Base-by-base conservation (phyloP, 2,113 vertebrate species). In the Syngnathus floridae region DNA sequence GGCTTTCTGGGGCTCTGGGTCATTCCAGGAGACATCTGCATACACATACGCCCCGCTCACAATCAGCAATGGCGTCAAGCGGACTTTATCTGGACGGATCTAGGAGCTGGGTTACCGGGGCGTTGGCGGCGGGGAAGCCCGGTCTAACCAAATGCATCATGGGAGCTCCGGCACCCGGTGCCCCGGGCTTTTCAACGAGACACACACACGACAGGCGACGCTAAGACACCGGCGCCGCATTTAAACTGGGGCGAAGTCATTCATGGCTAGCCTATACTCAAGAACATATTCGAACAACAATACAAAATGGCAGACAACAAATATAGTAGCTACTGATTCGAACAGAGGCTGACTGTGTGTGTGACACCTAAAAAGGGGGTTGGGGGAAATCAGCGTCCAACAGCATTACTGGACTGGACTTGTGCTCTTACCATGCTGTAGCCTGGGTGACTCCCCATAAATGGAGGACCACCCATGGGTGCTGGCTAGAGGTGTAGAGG, bases 1-100 rank as follows among this genome's bases (percentile, higher is more conserved):
- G 95, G 95, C 90, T 95, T 98, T 89, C 96, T 95, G 84, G 97
- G 96, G 84, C 96, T 98, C 91, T 95, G 95, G 85, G 93, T 90
- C 64, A 84, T 70, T 69, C 89, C 91, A 38, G 90, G 84, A 77
- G 90, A 90, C 87, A 91, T 91, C 91, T 92, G 84, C 57, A 58
- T 66, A 82, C 65, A 83, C 41, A 54, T 8, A 26, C 35, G 13
- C 22, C 1, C 11, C 54, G 19, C 38, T 60, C 11, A 0, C 67
- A 73, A 58, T 48, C 14, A 56, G 12, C 49, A 38, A 36, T 37
- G 31, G 26, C 19, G 31, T 55, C 7, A 43, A 14, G 0, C 70
- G 35, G 17, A 63, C 17, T 61, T 2, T 41, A 26, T 52, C 36
- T 59, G 49, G 65, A 11, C n/a, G 45, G 63, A 31, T 5, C 14